These are phyloP conservation scores for Podargus strigoides DNA, from an alignment of 2,797 vertebrate genomes.

Conservation along the genomic window DNA sequence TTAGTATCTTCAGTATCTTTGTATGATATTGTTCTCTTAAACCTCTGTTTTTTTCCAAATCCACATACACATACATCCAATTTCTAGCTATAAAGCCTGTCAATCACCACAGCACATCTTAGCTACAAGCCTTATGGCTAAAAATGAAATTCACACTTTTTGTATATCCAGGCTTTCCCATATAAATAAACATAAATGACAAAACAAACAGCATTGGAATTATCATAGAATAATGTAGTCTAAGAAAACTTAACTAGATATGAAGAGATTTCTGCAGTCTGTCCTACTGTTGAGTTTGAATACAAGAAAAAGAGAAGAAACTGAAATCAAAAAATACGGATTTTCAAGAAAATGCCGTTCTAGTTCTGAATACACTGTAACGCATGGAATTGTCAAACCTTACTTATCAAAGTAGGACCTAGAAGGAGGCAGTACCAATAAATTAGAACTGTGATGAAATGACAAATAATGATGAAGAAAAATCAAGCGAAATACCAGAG, in stretches of 20 bases:
- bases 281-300: not conserved
- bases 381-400: not conserved
- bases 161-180: not conserved
- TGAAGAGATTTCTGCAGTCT: not conserved
- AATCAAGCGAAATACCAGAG: not conserved
- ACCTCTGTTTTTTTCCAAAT: not conserved
- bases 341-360: not conserved
- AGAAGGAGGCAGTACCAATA: not conserved
- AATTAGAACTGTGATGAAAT: not conserved
- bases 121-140: not conserved
- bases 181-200: not conserved
- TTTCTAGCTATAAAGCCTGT: not conserved
- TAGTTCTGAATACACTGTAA: not conserved
- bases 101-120: not conserved
- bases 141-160: not conserved
- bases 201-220: not conserved
- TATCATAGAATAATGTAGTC: not conserved
- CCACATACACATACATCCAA: not conserved
- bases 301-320: not conserved
- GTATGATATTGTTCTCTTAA: not conserved
- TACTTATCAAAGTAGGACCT: not conserved
- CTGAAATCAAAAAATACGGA: not conserved
- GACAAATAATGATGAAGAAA: not conserved
- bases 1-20: not conserved
- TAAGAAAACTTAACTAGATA: not conserved